Base-by-base conservation (phyloP, 2,888 invertebrate genomes). In the Bugula neritina region DNA sequence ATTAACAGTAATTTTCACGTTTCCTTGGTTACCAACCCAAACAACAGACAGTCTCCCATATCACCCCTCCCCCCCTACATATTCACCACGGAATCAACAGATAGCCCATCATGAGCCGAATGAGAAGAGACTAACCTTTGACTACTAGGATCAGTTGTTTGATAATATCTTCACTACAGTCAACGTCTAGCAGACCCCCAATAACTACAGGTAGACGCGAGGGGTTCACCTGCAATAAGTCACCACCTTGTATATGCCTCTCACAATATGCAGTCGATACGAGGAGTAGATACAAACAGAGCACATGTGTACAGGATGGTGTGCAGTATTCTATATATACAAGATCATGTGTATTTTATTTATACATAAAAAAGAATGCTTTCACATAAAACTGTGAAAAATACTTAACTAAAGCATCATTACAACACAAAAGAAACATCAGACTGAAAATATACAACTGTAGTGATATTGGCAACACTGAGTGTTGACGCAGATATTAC, bases 121-220 rank as follows among this genome's bases (percentile, higher is more conserved):
- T 43, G 43, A 10, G 43, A 5, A 43, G 43, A 43, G n/a, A 43
- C 43, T 43, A 43, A 58, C 83, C 83, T 69, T 95, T 90, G 0
- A 99, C 99, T 1, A 97, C 97, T 77, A 97, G 88, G 80, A 99
- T 99, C 75, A 99, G 87, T 85, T 98, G 97, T 86, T 99, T 99
- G 80, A 99, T 99, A 73, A 98, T 96, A 82, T 99, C 99, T 82
- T 99, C 99, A 0, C 94, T 90, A 84, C 99, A 99, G 84, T 99
- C 99, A 21, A 99, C 99, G 84, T 99, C 99, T 69, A 99, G 86
- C 0, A 99, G 87, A 73, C 98, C 99, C 31, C 99, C 99, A 0
- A 99, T 92, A 0, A 99, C 99, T 0, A 98, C 98, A 0, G 99
- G 99, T 78, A 99, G 87, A 78, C 99, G 91, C 0, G 95, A 94